A percentile compares a stretch with the other conserved stretches of the same genome.
phyloP scores from a whole-genome alignment of 2,888 invertebrate genomes.

The Carabus problematicus region DNA sequence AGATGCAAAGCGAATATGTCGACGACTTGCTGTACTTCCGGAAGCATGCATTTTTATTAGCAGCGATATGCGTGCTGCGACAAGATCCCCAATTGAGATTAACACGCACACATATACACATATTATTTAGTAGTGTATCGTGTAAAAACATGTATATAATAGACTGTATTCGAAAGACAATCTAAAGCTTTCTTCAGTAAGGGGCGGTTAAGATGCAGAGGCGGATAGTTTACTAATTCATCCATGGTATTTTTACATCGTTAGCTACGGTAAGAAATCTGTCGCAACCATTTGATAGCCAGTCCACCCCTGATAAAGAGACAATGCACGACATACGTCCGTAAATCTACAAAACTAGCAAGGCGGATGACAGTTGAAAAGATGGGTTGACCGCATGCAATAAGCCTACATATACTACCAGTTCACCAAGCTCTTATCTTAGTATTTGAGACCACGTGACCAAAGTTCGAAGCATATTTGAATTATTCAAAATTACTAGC shows the following conservation, averaged over 20 bases:
- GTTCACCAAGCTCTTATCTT: constrained; percentile 11
- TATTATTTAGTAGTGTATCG: no score
- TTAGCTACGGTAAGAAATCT: no score
- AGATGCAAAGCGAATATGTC: neutral
- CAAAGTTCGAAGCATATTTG: neutral
- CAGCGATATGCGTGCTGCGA: constrained; percentile 5
- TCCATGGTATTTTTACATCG: no score
- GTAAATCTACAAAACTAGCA: constrained; percentile 58
- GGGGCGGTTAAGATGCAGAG: neutral
- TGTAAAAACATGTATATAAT: neutral
- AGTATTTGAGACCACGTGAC: constrained; percentile 4
- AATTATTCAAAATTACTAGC: constrained; percentile 7
- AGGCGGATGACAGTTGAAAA: constrained; percentile 53
- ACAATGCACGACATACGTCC: constrained; percentile 59
- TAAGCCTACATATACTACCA: constrained; percentile 35
- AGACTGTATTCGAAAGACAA: constrained; percentile 55
- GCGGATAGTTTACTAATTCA: no score
- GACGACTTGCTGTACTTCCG: constrained; percentile 11
- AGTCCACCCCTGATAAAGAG: constrained; percentile 44
- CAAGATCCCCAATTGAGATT: constrained; percentile 2
- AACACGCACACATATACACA: neutral
- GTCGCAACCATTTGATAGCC: no score
- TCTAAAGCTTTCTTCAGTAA: constrained; percentile 53
- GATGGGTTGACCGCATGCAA: constrained; percentile 57
- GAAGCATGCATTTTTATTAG: constrained; percentile 12